Evolutionary conservation across 2,888 invertebrate genomes (phyloP), one percentile per base, ranked within the genome.

Genomic region (Barypeithes pellucidus): DNA sequence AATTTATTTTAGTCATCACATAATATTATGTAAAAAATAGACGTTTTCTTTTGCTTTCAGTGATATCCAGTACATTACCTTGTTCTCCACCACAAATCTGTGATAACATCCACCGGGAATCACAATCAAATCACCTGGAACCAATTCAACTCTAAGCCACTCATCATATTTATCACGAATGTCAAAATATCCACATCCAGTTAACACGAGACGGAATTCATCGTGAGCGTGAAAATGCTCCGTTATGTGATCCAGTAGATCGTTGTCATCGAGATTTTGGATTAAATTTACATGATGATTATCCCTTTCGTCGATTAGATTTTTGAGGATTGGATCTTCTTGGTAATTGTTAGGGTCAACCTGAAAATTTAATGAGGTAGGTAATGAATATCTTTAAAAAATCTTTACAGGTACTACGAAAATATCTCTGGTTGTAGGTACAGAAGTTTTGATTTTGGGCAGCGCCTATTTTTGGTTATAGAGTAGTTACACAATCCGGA

Each of bases 41-140:
- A n/a, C n/a, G n/a, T n/a, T 5, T 4, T 29, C 29, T 5, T 29
- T 29, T 29, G 29, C 29, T 29, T 29, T 5, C 4, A 29, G 29
- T 29, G 7, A 29, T 33, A 8, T 33, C 33, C 33, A 33, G 12
- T n/a, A 9, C 1, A 5, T 16, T 84, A 94, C 94, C 80, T 93
- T 92, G 0, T 87, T 86, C 80, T 97, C 96, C 61, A 96, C 88
- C 0, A 96, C 97, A 84, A 98, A 98, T 68, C 98, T 89, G 83
- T 98, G 98, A 85, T 98, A 98, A 79, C 97, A 96, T 16, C 98
- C 98, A 61, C 95, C 93, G 0, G 98, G 98, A 72, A 98, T 91
- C 67, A 97, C 90, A 73, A 98, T 90, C 86, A 98, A 88, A 86
- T 98, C 98, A 0, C 96, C 96, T 0, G 92, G 88, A 0, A 86